A percentile compares a stretch with the other conserved stretches of the same genome.
Conservation (phyloP, 1,140 invertebrate genomes). For the Plutomurus gul region DNA sequence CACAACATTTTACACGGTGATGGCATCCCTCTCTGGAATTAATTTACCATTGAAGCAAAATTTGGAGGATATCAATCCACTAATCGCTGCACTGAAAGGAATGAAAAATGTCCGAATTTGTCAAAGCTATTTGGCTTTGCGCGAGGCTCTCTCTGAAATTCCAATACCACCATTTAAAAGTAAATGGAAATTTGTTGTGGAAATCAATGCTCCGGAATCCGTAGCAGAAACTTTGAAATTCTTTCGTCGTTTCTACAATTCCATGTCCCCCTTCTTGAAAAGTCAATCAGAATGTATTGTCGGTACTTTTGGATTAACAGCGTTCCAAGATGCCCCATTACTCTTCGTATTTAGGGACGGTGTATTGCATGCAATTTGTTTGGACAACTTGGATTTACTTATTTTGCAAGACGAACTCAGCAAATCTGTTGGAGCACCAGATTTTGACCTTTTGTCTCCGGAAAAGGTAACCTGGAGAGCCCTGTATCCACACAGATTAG, state of each 20-base stretch:
- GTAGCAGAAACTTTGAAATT: neutral
- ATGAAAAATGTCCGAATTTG: neutral
- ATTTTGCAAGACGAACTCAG: neutral
- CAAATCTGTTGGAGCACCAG: neutral
- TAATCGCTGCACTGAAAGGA: neutral
- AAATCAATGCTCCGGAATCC: conserved; percentile 1
- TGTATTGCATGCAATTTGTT: neutral
- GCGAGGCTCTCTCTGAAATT: neutral
- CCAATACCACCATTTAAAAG: neutral
- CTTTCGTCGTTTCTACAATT: neutral
- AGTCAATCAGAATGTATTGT: neutral
- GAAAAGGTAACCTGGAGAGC: neutral
- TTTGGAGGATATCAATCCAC: neutral
- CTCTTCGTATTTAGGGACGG: neutral
- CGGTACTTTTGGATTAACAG: neutral
- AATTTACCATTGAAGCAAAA: neutral
- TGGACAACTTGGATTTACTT: neutral
- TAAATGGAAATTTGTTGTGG: conserved; percentile 23
- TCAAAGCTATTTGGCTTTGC: neutral
- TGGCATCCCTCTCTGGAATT: neutral
- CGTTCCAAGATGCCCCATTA: neutral
- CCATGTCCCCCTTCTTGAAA: neutral
- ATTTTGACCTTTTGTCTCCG: neutral
- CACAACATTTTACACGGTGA: neutral
- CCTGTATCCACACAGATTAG: neutral